Base-by-base conservation (phyloP, 2,888 invertebrate genomes). In the Mythimna lalbum region DNA sequence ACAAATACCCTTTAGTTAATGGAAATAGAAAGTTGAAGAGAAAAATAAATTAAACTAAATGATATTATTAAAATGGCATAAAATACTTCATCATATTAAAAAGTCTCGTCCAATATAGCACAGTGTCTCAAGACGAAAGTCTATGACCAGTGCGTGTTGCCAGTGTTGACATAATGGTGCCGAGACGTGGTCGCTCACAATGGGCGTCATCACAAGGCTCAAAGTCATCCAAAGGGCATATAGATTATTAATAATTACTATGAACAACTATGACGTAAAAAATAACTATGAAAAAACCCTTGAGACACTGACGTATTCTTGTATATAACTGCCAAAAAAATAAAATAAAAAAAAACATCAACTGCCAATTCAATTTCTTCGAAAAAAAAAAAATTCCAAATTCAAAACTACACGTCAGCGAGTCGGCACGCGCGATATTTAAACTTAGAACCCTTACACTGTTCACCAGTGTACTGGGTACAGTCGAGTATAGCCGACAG, bases 401-500 rank as follows among this genome's bases (percentile, higher is more conserved):
- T 72, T 72, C 68, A 65, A 77, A 71, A 68, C 50, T 68, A 68
- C 67, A 63, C 77, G 78, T 79, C 63, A 81, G 62, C 56, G 43
- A 63, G 62, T 57, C 77, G 75, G 79, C 83, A 83, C 78, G 81
- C 73, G 81, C 68, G 80, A 76, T 80, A 78, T 86, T 84, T 83
- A 82, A 82, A 85, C 78, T 84, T 73, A 75, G 73, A 78, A 83
- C 83, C 62, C 66, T 74, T 82, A 81, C 76, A 86, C 87, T 87
- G 84, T 82, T 76, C 87, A 82, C 87, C 84, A 80, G 87, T 61
- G 70, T 61, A 72, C 36, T 47, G 50, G 88, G 91, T 91, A 91
- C 93, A 84, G 82, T 78, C 82, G 75, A 74, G 87, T 87, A 76
- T 85, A 78, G 88, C 90, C 90, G 90, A 93, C 95, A 96, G 95